These are phyloP conservation scores for Eolophus roseicapilla DNA, from an alignment of 2,113 vertebrate genomes.

Conservation along the genomic window DNA sequence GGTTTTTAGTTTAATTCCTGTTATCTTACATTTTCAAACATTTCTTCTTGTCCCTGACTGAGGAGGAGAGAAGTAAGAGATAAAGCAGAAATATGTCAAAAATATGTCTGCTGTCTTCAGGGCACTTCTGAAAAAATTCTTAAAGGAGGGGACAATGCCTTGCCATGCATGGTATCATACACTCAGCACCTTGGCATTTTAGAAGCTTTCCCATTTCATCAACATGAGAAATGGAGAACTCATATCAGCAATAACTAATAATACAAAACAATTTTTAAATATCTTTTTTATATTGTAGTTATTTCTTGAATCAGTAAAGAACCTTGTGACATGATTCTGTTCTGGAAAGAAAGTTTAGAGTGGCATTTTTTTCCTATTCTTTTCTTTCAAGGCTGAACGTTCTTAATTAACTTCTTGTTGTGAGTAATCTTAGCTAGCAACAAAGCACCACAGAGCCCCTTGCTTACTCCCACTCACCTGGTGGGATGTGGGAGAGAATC, in stretches of 20 bases:
- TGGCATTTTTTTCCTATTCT: not conserved
- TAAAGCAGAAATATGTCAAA: not conserved
- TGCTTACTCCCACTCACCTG: not conserved
- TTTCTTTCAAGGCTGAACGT: not conserved
- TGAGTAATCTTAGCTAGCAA: not conserved
- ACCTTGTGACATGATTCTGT: not conserved
- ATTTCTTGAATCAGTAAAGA: not conserved
- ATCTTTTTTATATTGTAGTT: not conserved
- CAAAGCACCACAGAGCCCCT: not conserved
- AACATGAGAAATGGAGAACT: slow-evolving; percentile 49
- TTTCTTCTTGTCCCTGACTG: not conserved
- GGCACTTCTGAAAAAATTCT: slow-evolving; percentile 6
- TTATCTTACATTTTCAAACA: not conserved
- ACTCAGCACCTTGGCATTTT: slow-evolving; percentile 43
- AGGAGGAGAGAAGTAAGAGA: not conserved
- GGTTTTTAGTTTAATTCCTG: not conserved
- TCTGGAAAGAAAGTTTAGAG: not conserved
- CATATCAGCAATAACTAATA: slow-evolving; percentile 31
- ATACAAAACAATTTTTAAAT: not conserved
- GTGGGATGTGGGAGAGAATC: not conserved
- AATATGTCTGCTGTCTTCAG: slow-evolving; percentile 2
- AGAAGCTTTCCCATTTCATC: slow-evolving; percentile 58
- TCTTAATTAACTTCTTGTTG: not conserved
- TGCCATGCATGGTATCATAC: not conserved
- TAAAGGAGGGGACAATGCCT: slow-evolving; percentile 34